Evolutionary conservation across 2,113 vertebrate species (phyloP).

Genomic region (Dasyurus viverrinus): DNA sequence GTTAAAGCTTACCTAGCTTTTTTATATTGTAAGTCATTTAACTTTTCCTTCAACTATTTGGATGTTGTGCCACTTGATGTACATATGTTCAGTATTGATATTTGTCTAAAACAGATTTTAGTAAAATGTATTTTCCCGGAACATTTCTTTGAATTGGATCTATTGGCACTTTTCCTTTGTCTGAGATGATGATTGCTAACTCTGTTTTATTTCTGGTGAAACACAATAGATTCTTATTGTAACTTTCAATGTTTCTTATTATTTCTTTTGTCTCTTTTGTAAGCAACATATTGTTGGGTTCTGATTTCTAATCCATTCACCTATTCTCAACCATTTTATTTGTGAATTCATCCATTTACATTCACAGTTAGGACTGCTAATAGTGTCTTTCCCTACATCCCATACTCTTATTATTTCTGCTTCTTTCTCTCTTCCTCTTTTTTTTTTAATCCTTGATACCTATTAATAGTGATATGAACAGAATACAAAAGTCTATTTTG

Average conservation of each 20-base stretch:
- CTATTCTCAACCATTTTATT: background rate
- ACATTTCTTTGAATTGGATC: background rate
- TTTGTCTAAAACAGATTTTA: background rate
- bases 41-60: background rate
- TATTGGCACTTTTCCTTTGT: background rate
- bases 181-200: background rate
- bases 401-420: background rate
- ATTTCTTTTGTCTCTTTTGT: background rate
- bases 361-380: background rate
- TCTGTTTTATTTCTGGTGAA: background rate
- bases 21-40: no score
- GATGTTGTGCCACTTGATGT: background rate
- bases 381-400: background rate
- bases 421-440: no score
- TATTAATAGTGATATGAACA: background rate
- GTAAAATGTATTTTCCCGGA: background rate
- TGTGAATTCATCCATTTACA: background rate
- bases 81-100: background rate
- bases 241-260: background rate
- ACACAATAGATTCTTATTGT: background rate
- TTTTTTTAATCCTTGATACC: background rate
- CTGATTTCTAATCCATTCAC: background rate
- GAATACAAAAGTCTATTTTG: background rate
- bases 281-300: background rate
- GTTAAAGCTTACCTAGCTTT: background rate